These are phyloP conservation scores for Eueremaeus valkanovi DNA, from an alignment of 2,888 invertebrate species.

Conservation along the genomic window DNA sequence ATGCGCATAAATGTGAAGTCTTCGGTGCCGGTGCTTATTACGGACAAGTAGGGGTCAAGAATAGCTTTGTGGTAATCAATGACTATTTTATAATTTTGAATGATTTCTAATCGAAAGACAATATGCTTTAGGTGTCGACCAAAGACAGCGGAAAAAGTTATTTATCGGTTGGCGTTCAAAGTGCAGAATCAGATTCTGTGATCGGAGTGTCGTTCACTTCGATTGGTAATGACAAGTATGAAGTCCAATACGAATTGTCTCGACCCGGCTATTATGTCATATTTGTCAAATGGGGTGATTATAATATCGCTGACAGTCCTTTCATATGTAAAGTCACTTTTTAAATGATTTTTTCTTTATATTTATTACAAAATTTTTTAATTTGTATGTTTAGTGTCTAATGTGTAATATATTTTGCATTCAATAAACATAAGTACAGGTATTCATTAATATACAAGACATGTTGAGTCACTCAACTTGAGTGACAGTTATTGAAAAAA, in stretches of 20 bases:
- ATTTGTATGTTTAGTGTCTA: no score
- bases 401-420: no score
- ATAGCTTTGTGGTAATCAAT: slow-evolving; percentile 51
- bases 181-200: slow-evolving; percentile 50
- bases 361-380: no score
- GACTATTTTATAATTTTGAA: background rate
- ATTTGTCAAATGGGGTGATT: slow-evolving; percentile 50
- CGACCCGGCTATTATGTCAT: slow-evolving; percentile 51
- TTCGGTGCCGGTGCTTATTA: slow-evolving; percentile 50
- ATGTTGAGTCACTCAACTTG: no score
- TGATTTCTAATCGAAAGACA: no score
- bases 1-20: slow-evolving; percentile 45
- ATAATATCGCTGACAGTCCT: slow-evolving; percentile 49
- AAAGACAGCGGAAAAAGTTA: slow-evolving; percentile 49
- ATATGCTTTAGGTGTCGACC: slow-evolving; percentile 49
- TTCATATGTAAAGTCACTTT: slow-evolving; percentile 48
- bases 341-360: background rate
- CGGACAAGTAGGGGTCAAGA: slow-evolving; percentile 51
- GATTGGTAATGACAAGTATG: slow-evolving; percentile 51
- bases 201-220: slow-evolving; percentile 50
- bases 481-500: no score
- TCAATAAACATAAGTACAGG: no score
- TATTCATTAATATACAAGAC: no score
- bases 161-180: slow-evolving; percentile 50
- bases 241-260: slow-evolving; percentile 51